phyloP scores from a whole-genome alignment of 2,797 vertebrate species.

The Siniperca scherzeri region DNA sequence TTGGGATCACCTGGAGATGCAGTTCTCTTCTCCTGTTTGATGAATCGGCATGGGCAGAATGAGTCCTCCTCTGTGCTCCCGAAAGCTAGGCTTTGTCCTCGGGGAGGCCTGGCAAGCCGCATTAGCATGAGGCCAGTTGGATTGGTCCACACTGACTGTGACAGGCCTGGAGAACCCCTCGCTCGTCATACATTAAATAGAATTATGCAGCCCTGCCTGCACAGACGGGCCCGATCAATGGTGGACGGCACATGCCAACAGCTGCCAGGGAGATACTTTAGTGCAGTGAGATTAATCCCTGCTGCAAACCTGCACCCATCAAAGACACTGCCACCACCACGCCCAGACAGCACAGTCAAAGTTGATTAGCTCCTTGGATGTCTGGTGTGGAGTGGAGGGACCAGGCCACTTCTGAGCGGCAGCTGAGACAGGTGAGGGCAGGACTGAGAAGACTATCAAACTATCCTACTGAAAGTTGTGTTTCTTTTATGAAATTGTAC shows the following conservation, averaged over 20 bases:
- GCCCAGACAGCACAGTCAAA: conserved; percentile 64
- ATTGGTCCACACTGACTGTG: conserved; percentile 73
- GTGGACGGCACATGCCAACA: conserved; percentile 77
- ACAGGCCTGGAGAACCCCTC: conserved; percentile 67
- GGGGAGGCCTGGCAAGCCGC: conserved; percentile 72
- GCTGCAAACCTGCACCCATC: conserved; percentile 63
- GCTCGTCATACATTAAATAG: conserved; percentile 82
- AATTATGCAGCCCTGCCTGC: conserved; percentile 80
- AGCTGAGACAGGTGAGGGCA: conserved; percentile 28
- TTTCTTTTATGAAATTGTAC: conserved; percentile 5
- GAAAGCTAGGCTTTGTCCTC: conserved; percentile 63
- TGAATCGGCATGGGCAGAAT: conserved; percentile 72
- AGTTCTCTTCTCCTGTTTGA: conserved; percentile 67
- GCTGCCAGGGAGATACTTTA: conserved; percentile 78
- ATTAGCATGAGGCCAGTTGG: conserved; percentile 78
- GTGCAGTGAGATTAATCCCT: conserved; percentile 73
- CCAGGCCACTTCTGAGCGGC: conserved; percentile 39
- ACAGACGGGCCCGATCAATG: conserved; percentile 80
- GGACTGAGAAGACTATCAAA: conserved; percentile 15
- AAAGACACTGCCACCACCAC: conserved; percentile 58
- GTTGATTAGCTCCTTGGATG: conserved; percentile 66
- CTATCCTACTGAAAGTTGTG: conserved; percentile 12
- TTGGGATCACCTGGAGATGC: conserved; percentile 73
- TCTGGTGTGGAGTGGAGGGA: conserved; percentile 18
- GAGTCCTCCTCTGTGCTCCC: conserved; percentile 67